phyloP scores from a whole-genome alignment of 2,113 vertebrate species.

The Ctenomys sociabilis region DNA sequence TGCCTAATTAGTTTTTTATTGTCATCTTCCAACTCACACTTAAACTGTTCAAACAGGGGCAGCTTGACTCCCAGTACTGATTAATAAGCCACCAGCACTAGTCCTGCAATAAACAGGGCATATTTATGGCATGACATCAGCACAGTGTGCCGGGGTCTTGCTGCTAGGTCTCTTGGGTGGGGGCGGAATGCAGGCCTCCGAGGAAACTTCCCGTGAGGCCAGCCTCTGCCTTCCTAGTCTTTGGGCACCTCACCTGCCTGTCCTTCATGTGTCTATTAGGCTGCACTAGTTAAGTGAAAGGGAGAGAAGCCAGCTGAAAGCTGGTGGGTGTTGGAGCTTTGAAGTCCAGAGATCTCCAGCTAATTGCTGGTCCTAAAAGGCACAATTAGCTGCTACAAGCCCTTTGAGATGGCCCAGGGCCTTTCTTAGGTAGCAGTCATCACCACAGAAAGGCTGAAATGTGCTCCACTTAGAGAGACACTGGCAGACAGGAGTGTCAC shows the following conservation, averaged over 20 bases:
- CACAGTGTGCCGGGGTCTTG: background rate
- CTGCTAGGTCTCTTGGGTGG: background rate
- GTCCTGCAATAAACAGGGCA: background rate
- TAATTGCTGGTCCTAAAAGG: constrained; percentile 91
- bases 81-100: background rate
- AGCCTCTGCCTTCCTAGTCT: constrained; percentile 45
- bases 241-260: constrained; percentile 75
- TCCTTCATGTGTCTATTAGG: constrained; percentile 81
- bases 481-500: constrained; percentile 88
- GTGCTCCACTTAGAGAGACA: constrained; percentile 86
- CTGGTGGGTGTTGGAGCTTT: constrained; percentile 86
- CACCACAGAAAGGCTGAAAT: constrained; percentile 89
- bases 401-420: constrained; percentile 89
- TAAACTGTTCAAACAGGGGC: constrained; percentile 62
- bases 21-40: constrained; percentile 83
- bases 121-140: background rate
- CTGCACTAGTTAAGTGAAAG: constrained; percentile 84
- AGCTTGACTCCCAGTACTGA: constrained; percentile 25
- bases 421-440: constrained; percentile 90
- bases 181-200: background rate
- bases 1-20: constrained; percentile 86
- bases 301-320: constrained; percentile 85
- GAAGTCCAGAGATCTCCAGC: constrained; percentile 84
- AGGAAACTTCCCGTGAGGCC: background rate
- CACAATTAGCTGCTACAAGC: constrained; percentile 90